Base-by-base conservation (phyloP, 2,888 invertebrate genomes). In the Dryococelus australis region DNA sequence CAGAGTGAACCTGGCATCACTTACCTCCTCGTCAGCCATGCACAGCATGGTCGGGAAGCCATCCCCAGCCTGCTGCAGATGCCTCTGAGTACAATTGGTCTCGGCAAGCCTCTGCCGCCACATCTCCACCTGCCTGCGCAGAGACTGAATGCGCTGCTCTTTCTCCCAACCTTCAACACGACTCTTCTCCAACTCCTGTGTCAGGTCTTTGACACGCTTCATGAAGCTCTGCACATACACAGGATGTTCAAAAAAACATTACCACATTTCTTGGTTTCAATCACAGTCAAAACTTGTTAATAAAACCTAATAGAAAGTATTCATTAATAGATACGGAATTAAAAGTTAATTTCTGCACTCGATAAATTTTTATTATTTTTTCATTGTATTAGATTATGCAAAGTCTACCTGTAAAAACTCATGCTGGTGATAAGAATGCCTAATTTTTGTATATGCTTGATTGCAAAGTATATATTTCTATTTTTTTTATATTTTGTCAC, bases 171-270 rank as follows among this genome's bases (percentile, higher is more conserved):
- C 85, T 20, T 90, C 90, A 87, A 89, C 89, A 88, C 92, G 91
- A 87, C 93, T 89, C n/a, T 90, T 89, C 8, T 90, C 91, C 43
- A 92, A 91, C 88, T 92, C 91, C 27, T 91, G 91, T 65, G 94
- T 93, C 90, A 94, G 92, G 89, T 94, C 93, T 88, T 94, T 93
- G 89, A 94, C 94, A 90, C 93, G 93, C 88, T 93, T 93, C 93
- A 94, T 93, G 89, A 94, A 94, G 51, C 93, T 93, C 91, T 94
- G 65, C 65, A 20, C 24, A 51, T 12, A 12, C 51, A 16, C 65
- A 65, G 0, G 24, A 24, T n/a, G n/a, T 20, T 20, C 4, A 20
- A 16, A 12, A 4, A 8, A 3, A 51, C 51, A 51, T 20, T 16
- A 51, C 51, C 20, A 51, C 51, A 12, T 12, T 51, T 20, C 51